Evolutionary conservation across 2,113 vertebrate genomes (phyloP).

Genomic region (Podilymbus podiceps): DNA sequence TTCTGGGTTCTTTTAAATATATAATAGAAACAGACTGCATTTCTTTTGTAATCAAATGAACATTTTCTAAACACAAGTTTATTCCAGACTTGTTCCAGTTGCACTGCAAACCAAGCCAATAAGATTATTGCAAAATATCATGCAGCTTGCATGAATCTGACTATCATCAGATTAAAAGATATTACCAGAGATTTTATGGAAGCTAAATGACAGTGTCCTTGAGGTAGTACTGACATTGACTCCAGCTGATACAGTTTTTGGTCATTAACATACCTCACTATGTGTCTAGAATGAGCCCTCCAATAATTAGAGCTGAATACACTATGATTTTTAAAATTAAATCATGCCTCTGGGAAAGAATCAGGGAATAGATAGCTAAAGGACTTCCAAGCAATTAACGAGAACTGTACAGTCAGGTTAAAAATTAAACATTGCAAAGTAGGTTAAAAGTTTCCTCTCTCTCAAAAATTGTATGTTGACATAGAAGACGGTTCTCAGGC

Average conservation of each 20-base stretch:
- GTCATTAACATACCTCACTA: slow-evolving; percentile 67
- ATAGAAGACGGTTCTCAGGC: slow-evolving; percentile 17
- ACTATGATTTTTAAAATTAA: slow-evolving; percentile 77
- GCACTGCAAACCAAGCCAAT: background rate
- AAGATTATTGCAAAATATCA: slow-evolving; percentile 39
- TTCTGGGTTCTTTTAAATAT: background rate
- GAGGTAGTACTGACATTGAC: slow-evolving; percentile 53
- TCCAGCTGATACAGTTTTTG: slow-evolving; percentile 56
- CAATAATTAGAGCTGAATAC: slow-evolving; percentile 76
- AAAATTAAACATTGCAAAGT: slow-evolving; percentile 74
- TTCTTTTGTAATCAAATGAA: background rate
- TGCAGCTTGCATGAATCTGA: background rate
- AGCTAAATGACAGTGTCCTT: slow-evolving; percentile 30
- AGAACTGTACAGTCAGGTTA: slow-evolving; percentile 70
- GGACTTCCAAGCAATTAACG: slow-evolving; percentile 77
- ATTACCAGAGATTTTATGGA: slow-evolving; percentile 30
- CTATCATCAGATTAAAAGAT: slow-evolving; percentile 36
- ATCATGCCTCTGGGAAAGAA: slow-evolving; percentile 77
- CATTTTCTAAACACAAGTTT: background rate
- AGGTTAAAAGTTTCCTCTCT: slow-evolving; percentile 71
- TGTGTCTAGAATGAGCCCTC: slow-evolving; percentile 65
- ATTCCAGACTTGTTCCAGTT: background rate
- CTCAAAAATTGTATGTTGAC: slow-evolving; percentile 35
- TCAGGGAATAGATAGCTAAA: slow-evolving; percentile 73
- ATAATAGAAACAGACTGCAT: background rate